Conservation (phyloP, 2,797 vertebrate genomes). For the Lagorchestes hirsutus region DNA sequence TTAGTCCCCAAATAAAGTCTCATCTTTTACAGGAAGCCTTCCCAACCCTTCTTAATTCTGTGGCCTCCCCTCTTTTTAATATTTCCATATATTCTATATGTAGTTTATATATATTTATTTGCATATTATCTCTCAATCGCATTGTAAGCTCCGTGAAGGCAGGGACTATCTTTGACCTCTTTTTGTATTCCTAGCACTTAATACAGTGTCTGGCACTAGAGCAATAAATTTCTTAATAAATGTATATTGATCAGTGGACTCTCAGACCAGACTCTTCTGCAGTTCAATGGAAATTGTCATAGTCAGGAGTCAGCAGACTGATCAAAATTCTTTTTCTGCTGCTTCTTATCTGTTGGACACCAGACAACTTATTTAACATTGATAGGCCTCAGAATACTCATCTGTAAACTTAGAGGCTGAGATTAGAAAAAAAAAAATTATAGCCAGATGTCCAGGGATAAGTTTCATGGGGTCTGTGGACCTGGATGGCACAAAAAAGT, state of each 20-base stretch:
- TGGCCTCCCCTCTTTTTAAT: background rate
- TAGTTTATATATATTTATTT: background rate
- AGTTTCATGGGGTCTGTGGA: background rate
- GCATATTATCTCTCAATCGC: background rate
- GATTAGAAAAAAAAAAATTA: background rate
- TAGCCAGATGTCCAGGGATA: background rate
- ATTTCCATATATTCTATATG: background rate
- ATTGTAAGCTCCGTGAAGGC: background rate
- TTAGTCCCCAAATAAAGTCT: background rate
- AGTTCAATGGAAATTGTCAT: background rate
- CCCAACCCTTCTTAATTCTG: background rate
- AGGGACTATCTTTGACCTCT: background rate
- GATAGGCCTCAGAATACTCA: background rate
- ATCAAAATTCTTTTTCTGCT: background rate
- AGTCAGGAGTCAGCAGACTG: background rate
- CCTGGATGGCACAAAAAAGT: background rate
- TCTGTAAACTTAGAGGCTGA: background rate
- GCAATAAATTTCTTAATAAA: background rate
- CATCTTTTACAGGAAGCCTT: background rate
- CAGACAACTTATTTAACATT: background rate
- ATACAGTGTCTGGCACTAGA: background rate
- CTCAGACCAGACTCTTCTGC: background rate
- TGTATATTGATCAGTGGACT: background rate
- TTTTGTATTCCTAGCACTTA: background rate
- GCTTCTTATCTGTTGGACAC: background rate